Evolutionary conservation across 2,797 vertebrate species (phyloP).

Genomic region (Clarias fuscus): DNA sequence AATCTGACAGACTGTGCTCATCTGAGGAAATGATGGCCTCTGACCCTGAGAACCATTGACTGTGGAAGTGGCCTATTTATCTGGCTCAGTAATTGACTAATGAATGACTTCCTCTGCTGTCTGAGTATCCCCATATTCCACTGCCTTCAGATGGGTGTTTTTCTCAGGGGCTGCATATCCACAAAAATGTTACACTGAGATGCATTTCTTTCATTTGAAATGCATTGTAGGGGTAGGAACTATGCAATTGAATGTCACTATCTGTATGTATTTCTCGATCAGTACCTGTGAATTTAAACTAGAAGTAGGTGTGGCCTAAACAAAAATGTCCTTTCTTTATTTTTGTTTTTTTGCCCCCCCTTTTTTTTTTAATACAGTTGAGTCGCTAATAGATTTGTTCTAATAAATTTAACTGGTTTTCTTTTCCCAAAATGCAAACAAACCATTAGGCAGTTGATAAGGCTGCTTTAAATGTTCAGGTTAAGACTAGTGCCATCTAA

Average conservation of each 20-base stretch:
- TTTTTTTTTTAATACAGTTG: background rate
- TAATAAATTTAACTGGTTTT: background rate
- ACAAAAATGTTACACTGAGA: background rate
- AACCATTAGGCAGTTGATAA: background rate
- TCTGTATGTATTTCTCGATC: too few species aligned
- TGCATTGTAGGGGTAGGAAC: background rate
- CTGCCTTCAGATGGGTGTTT: conserved; percentile 45
- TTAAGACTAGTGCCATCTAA: background rate
- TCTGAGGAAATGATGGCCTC: conserved; percentile 71
- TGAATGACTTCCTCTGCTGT: conserved; percentile 80
- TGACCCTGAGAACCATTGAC: conserved; percentile 69
- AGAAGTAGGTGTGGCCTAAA: too few species aligned
- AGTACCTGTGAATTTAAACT: too few species aligned
- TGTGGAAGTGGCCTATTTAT: conserved; percentile 76
- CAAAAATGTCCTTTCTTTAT: too few species aligned
- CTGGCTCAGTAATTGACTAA: conserved; percentile 78
- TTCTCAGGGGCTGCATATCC: background rate
- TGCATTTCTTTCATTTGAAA: background rate
- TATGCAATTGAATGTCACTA: too few species aligned
- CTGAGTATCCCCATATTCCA: conserved; percentile 60
- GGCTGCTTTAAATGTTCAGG: background rate
- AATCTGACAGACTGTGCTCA: conserved; percentile 71
- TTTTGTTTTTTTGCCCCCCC: too few species aligned
- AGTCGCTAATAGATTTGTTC: background rate
- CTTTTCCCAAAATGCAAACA: background rate